Base-by-base conservation (phyloP, 2,888 invertebrate species). In the Drosophila pegasa region DNA sequence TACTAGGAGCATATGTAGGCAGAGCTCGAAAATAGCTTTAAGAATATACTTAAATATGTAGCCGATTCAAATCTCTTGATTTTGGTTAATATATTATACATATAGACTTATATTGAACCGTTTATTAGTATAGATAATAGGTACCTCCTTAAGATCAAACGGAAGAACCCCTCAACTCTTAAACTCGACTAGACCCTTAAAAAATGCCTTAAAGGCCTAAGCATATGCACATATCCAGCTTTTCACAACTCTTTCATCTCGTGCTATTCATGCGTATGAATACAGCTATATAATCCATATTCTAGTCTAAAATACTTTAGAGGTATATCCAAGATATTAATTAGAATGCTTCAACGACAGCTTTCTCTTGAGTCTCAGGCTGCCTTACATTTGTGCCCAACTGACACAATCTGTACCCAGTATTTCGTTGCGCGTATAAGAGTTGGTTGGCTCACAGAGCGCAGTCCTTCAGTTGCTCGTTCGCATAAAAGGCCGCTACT, bases 361-460 rank as follows among this genome's bases (percentile, higher is more conserved):
- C 10, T 20, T 7, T 0, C 29, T 0, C 20, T 10, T 3, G 4
- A 10, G 18, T 20, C 6, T 16, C 25, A 10, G 3, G 9, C 9
- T 10, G 1, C 25, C n/a, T 5, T 9, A n/a, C n/a, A 9, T 18
- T 29, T 38, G 12, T 10, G 16, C 37, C 27, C 16, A 41, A 9
- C 22, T 22, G 14, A 3, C 31, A 16, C n/a, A 14, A 60, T 35
- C 64, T 64, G 48, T 86, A 75, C 87, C 87, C 87, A 77, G 57
- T 75, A 58, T 56, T 41, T 9, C 5, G 7, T 2, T 2, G 8
- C 0, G n/a, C 3, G 47, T 75, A 75, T 75, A 75, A 75, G 75
- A 85, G 67, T 54, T n/a, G 20, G 18, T 18, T 40, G 9, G 29
- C 18, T 5, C 40, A 8, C 40, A 41, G 2, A 20, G 12, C 18